A percentile compares a stretch with the other conserved stretches of the same genome.
Conservation (phyloP, 2,113 vertebrate species). For the Leucoraja erinaceus region DNA sequence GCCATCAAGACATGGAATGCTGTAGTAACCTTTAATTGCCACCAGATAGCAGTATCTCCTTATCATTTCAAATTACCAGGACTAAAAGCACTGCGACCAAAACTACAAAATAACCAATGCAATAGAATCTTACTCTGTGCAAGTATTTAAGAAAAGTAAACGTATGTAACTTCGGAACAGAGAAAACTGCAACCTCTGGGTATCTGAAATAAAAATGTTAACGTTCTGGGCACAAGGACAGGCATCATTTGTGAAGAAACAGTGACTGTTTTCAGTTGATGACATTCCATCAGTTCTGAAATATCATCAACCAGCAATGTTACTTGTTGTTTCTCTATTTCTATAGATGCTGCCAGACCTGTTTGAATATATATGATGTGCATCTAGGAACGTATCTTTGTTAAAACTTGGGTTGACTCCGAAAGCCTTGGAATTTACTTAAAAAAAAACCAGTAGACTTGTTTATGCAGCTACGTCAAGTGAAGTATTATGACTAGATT, state of each 20-base stretch:
- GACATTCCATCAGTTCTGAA: no score
- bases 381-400: not conserved
- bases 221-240: no score
- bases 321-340: no score
- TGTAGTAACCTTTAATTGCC: not conserved
- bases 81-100: not conserved
- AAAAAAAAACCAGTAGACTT: not conserved
- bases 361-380: no score
- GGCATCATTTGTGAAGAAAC: no score
- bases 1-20: not conserved
- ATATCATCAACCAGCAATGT: no score
- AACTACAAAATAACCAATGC: not conserved
- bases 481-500: constrained; percentile 14
- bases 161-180: not conserved
- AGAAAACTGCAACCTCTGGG: no score
- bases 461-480: not conserved
- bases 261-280: no score
- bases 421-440: not conserved
- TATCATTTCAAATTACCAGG: not conserved
- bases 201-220: no score
- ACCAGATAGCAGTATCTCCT: not conserved
- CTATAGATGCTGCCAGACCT: no score
- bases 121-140: not conserved
- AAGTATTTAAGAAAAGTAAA: no score
- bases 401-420: not conserved